These are phyloP conservation scores for Drosophila kikkawai DNA, from an alignment of 1,140 invertebrate species.

Conservation along the genomic window DNA sequence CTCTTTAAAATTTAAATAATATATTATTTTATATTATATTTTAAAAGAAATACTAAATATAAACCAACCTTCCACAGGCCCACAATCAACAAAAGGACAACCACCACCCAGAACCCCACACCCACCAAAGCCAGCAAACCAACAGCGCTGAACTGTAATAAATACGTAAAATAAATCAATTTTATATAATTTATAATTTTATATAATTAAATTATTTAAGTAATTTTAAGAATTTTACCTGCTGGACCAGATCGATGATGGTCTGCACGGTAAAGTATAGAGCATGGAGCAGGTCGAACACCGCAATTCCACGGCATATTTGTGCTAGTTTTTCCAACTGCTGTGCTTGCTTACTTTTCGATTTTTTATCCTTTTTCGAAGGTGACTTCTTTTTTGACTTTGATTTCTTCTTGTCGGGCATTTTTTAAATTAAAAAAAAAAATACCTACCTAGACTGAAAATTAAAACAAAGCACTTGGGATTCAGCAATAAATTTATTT, in stretches of 20 bases:
- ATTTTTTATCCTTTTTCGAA: constrained; percentile 1
- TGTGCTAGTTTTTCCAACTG: constrained; percentile 10
- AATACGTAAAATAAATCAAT: no score
- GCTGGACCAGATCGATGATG: constrained; percentile 34
- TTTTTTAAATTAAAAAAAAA: constrained; percentile 15
- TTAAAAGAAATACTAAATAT: no score
- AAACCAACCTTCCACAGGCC: constrained; percentile 59
- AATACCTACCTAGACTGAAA: constrained; percentile 28
- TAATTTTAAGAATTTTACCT: constrained; percentile 25
- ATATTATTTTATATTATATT: not conserved
- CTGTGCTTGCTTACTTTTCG: not conserved
- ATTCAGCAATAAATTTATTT: not conserved
- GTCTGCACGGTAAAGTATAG: constrained; percentile 56
- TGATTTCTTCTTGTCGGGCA: constrained; percentile 52
- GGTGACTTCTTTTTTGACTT: constrained; percentile 22
- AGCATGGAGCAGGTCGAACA: constrained; percentile 56
- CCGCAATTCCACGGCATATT: constrained; percentile 53
- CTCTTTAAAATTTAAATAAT: constrained; percentile 16
- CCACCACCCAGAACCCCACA: constrained; percentile 59
- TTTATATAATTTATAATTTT: not conserved
- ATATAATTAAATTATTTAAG: not conserved
- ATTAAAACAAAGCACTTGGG: constrained; percentile 44
- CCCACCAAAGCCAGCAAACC: constrained; percentile 56
- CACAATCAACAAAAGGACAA: constrained; percentile 58
- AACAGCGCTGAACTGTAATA: constrained; percentile 30